Base-by-base conservation (phyloP, 2,888 invertebrate species). In the Megastigmus dorsalis region DNA sequence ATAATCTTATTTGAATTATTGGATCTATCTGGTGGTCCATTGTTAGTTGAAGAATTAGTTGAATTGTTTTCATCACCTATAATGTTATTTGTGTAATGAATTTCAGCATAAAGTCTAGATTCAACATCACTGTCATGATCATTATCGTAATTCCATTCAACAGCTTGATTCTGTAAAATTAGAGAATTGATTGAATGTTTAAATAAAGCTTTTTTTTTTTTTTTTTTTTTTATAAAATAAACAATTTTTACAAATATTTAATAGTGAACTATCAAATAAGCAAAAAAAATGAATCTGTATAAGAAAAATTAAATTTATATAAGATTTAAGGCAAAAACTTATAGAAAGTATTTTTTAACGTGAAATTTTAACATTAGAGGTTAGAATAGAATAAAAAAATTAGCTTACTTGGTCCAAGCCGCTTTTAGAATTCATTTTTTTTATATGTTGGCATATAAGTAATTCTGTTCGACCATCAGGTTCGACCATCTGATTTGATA, bases 81-180 rank as follows among this genome's bases (percentile, higher is more conserved):
- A 15, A 80, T 78, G 10, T 78, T 80, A 63, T 80, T 81, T 0
- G 80, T 76, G 41, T 84, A 84, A 77, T 86, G 82, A 74, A 86
- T 83, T 65, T 84, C 78, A 0, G 83, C 83, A 41, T 86, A 86
- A 0, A 86, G 77, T 38, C 81, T 77, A 3, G 83, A 79, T 62
- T 86, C 84, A 45, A 86, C 10, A 43, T 85, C 83, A 43, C 57
- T 67, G 10, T 79, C 79, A 54, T 76, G 20, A 7, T 68, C 69
- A 36, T 60, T 62, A 10, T 78, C 74, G 18, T 74, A 20, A 15
- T 69, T 36, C 6, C 59, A 36, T 33, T 33, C 2, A 38, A 20
- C 33, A 59, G 1, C 13, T 36, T 57, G 28, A 55, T 55, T 30
- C 67, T 74, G 15, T 26, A 59, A 59, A 10, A 55, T 23, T 15